These are phyloP conservation scores for Orchestes rusci DNA, from an alignment of 2,888 invertebrate genomes.

Conservation along the genomic window DNA sequence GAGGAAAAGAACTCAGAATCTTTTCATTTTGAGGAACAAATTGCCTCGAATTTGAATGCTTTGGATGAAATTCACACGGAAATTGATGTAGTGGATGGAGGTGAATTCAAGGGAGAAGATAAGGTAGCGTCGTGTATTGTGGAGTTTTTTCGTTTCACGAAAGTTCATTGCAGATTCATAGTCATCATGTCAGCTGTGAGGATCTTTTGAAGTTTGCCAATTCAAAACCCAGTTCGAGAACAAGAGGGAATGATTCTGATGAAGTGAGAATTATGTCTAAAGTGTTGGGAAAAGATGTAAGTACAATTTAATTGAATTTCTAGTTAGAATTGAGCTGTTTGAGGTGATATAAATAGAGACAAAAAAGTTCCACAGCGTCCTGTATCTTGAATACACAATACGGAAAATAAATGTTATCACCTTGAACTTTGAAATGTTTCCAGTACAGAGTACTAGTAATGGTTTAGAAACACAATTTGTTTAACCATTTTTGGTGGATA, in stretches of 20 bases:
- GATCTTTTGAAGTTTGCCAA: constrained; percentile 84
- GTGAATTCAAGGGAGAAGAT: constrained; percentile 20
- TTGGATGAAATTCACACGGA: constrained; percentile 49
- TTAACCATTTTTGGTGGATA: too few relatives aligned
- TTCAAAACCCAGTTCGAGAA: constrained; percentile 73
- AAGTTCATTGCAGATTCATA: constrained; percentile 34
- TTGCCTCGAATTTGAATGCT: constrained; percentile 55
- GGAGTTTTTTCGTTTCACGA: too few relatives aligned
- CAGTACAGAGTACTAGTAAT: too few relatives aligned
- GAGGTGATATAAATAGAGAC: too few relatives aligned
- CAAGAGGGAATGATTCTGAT: constrained; percentile 80
- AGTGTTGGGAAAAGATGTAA: constrained; percentile 69
- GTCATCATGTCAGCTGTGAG: constrained; percentile 86
- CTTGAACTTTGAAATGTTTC: too few relatives aligned
- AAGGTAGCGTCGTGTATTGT: too few relatives aligned
- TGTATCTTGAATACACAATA: too few relatives aligned
- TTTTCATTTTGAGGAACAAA: constrained; percentile 53
- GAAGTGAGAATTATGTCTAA: constrained; percentile 89
- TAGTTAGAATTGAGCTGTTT: too few relatives aligned
- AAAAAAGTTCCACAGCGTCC: too few relatives aligned
- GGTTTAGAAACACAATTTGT: too few relatives aligned
- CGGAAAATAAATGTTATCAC: too few relatives aligned
- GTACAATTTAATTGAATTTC: too few relatives aligned
- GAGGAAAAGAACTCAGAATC: constrained; percentile 42
- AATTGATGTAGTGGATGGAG: constrained; percentile 34